Base-by-base conservation (phyloP, 37 sponge, comb jelly and placozoan genomes). In the Ianthella basta region DNA sequence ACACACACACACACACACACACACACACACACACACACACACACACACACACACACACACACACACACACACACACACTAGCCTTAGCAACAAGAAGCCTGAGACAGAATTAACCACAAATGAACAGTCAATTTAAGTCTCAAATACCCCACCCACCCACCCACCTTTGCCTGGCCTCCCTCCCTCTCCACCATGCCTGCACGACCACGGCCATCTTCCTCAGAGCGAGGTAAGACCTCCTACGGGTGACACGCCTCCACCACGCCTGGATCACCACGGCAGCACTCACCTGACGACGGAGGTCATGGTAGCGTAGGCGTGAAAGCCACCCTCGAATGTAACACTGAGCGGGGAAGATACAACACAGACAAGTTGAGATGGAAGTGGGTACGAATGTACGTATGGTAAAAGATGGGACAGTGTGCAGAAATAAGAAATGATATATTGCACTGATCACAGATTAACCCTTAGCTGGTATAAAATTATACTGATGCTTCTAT, bases 231-330 rank as follows among this genome's bases (percentile, higher is more conserved):
- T 85, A 80, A 6, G 23, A 24, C 68, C 80, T 87, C 64, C 83
- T 60, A 19, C 37, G 39, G 15, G 29, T 27, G 56, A 44, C 83
- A 0, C 86, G n/a, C 61, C 90, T 89, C 95, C 95, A 95, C 0
- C 84, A 56, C 18, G 90, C 72, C 83, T 95, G 95, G 35, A 95
- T 84, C 56, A 85, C 78, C 85, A 95, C 92, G 2, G 95, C 90
- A 64, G 69, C 69, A 72, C 94, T 87, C 21, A 93, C 66, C 25
- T 55, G 87, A 55, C 60, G 64, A 0, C 91, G 61, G 38, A 85
- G 33, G 13, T 67, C 59, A 35, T 81, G 32, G 15, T n/a, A 59
- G 5, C 30, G 55, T 20, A 68, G 55, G 57, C 83, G 81, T 5
- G 91, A 74, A 34, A 87, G 29, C 88, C 88, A 90, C 18, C 94